Evolutionary conservation across 1,140 invertebrate species (phyloP).

Genomic region (Diachasmimorpha longicaudata): DNA sequence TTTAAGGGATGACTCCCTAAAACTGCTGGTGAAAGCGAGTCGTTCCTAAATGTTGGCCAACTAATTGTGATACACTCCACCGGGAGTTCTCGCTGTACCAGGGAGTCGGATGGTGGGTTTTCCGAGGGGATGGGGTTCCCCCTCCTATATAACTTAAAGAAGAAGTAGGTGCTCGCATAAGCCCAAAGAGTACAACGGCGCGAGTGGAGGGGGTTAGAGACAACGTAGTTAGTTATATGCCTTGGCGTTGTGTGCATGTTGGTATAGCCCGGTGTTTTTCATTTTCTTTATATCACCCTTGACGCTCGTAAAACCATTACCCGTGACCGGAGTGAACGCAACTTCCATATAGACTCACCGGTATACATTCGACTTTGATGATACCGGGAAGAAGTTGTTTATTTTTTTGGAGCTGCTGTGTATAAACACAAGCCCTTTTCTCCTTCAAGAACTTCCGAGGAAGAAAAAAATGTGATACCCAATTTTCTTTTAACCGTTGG

Average conservation of each 20-base stretch:
- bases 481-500: conserved; percentile 36
- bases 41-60: conserved; percentile 22
- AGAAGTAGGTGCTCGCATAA: conserved; percentile 39
- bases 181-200: conserved; percentile 2
- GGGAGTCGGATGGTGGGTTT: conserved; percentile 16
- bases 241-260: conserved; percentile 48
- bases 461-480: conserved; percentile 27
- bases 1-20: conserved; percentile 43
- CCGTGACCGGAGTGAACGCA: conserved; percentile 72
- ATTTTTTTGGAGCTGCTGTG: conserved; percentile 36
- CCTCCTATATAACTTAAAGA: conserved; percentile 51
- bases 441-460: no score
- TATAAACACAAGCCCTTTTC: neutral
- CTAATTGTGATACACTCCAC: conserved; percentile 59
- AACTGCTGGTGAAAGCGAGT: conserved; percentile 18
- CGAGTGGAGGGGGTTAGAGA: conserved; percentile 35
- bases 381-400: conserved; percentile 50
- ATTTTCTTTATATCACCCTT: conserved; percentile 85
- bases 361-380: conserved; percentile 43
- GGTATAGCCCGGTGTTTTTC: conserved; percentile 71
- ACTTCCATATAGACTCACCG: conserved; percentile 52
- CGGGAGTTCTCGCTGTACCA: conserved; percentile 40
- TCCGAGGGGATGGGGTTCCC: conserved; percentile 11
- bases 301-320: conserved; percentile 83
- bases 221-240: conserved; percentile 57